phyloP scores from a whole-genome alignment of 2,113 vertebrate genomes.

The Leucosticte australis region DNA sequence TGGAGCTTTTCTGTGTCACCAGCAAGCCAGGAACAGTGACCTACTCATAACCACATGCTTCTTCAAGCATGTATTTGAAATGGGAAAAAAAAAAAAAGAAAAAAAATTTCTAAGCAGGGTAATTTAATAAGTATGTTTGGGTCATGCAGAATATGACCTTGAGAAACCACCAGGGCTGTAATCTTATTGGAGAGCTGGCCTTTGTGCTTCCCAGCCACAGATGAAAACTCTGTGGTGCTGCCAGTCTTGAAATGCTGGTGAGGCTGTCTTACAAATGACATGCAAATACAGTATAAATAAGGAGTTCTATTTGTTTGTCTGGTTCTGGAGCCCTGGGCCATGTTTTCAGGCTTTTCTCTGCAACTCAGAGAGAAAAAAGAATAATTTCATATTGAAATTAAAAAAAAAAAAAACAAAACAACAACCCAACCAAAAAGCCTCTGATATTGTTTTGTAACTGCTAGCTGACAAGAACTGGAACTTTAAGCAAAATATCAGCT shows the following conservation, averaged over 20 bases:
- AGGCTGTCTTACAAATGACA: not conserved
- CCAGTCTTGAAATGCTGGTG: not conserved
- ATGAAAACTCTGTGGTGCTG: not conserved
- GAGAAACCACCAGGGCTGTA: not conserved
- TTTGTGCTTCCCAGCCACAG: not conserved
- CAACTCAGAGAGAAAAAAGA: not conserved
- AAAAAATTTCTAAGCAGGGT: not conserved
- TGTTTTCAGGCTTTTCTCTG: conserved; percentile 18
- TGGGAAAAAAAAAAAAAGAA: not conserved
- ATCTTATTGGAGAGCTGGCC: not conserved
- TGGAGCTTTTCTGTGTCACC: not conserved
- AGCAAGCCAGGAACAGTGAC: fast-evolving
- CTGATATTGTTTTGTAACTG: conserved; percentile 20
- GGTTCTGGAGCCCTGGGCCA: not conserved
- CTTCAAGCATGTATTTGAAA: not conserved
- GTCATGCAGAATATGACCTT: not conserved
- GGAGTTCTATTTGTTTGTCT: conserved; percentile 10
- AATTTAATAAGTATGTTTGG: not conserved
- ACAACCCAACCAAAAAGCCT: not conserved
- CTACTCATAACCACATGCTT: not conserved
- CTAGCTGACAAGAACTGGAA: not conserved
- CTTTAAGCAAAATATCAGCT: conserved; percentile 3
- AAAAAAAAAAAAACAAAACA: not conserved
- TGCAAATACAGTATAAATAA: not conserved
- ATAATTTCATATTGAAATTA: not conserved